Conservation (phyloP, 2,888 invertebrate genomes). For the Parnassius mnemosyne region DNA sequence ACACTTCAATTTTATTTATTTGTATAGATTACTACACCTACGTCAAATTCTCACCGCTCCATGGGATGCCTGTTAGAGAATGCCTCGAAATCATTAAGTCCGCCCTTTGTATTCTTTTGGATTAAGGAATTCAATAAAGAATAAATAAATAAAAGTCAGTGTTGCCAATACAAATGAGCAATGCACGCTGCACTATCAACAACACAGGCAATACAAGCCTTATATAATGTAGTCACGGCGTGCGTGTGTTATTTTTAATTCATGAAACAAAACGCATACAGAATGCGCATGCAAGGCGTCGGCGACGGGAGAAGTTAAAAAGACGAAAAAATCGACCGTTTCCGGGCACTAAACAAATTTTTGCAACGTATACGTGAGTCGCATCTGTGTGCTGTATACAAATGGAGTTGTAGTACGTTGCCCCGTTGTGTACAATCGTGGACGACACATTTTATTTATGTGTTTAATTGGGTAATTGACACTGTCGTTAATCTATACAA, state of each 20-base stretch:
- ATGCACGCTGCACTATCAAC: slow-evolving; percentile 9
- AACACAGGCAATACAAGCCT: background rate
- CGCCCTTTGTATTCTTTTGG: too few relatives aligned
- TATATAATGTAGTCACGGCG: background rate
- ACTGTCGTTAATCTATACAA: too few relatives aligned
- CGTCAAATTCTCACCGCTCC: too few relatives aligned
- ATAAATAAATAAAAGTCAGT: background rate
- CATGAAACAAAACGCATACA: slow-evolving; percentile 55
- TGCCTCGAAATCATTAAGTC: too few relatives aligned
- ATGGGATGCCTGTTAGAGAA: too few relatives aligned
- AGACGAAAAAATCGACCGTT: slow-evolving; percentile 45
- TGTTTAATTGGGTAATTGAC: too few relatives aligned
- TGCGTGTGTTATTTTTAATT: slow-evolving; percentile 66
- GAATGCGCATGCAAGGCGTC: slow-evolving; percentile 48
- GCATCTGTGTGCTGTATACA: slow-evolving; percentile 38
- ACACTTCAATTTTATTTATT: too few relatives aligned
- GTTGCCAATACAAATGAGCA: slow-evolving; percentile 18
- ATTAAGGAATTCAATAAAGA: too few relatives aligned
- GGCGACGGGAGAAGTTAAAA: slow-evolving; percentile 34
- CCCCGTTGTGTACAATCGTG: background rate
- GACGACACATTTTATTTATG: background rate
- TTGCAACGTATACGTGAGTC: slow-evolving; percentile 49
- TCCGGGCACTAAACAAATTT: slow-evolving; percentile 60
- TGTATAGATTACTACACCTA: too few relatives aligned
- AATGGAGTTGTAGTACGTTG: slow-evolving; percentile 16